Evolutionary conservation across 2,113 vertebrate species (phyloP), one percentile per base, ranked within the genome.

Genomic region (Nerophis lumbriciformis): DNA sequence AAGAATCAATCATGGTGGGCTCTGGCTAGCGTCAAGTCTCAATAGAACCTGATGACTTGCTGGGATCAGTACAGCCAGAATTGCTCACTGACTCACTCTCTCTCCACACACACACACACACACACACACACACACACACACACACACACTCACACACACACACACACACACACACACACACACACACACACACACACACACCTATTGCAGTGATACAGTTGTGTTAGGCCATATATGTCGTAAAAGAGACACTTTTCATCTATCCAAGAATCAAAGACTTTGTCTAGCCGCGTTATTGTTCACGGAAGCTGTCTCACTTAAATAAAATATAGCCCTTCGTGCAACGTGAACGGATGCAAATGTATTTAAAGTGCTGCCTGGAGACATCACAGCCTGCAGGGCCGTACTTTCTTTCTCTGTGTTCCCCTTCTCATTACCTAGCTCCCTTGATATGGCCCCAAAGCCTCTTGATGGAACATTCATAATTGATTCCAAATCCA

Each of bases 401-500:
- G 69, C 66, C 66, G 10, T 39, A 8, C 55, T 44, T 64, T 59
- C 72, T 81, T 79, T 79, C 70, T 70, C 75, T 73, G 66, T 79
- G 83, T 86, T 86, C 79, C 67, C 77, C 84, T 83, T 86, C 81
- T 89, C 79, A 87, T 88, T 88, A 85, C 80, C 80, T 82, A 63
- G 74, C 61, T 77, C 71, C 74, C 77, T 81, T 73, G 71, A 84
- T 85, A 74, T 80, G 75, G 81, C 81, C 76, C 73, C 70, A 58
- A 68, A 85, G 77, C 74, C 59, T 82, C 79, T 74, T 83, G 78
- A 78, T 79, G 68, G 79, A 83, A 76, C 80, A 87, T 88, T 79
- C 79, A 90, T 89, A 89, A 90, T 88, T 89, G 76, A 88, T 88
- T 89, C 79, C 78, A 80, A 84, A 87, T 79, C 71, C 76, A 78